Percentiles rank a stretch among this genome's conserved stretches.
Conservation (phyloP, 2,888 invertebrate genomes). For the Frankliniella fusca region DNA sequence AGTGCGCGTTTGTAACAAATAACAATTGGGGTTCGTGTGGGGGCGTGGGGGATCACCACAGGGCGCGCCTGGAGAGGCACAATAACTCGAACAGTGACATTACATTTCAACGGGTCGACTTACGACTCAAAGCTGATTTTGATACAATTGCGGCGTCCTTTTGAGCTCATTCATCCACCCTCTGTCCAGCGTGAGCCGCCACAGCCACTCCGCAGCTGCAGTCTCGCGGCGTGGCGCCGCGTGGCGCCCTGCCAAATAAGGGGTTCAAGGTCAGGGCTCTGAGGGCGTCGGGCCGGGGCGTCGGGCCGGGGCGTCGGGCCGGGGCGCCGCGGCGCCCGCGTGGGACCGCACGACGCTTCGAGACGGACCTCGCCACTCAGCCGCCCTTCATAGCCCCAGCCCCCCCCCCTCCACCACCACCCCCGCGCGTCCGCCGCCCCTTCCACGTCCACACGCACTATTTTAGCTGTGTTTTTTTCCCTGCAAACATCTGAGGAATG, state of each 20-base stretch:
- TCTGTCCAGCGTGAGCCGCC: background rate
- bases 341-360: background rate
- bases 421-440: background rate
- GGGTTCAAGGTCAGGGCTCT: background rate
- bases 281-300: background rate
- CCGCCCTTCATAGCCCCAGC: background rate
- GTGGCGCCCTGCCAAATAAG: background rate
- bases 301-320: background rate
- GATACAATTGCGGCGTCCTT: too few relatives aligned
- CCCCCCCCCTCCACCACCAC: background rate
- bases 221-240: background rate
- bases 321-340: background rate
- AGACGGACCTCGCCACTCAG: background rate
- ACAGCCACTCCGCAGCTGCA: background rate
- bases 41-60: too few relatives aligned
- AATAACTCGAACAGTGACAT: too few relatives aligned
- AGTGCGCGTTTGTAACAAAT: too few relatives aligned
- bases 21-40: too few relatives aligned
- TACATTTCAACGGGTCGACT: too few relatives aligned
- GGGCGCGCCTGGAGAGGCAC: too few relatives aligned
- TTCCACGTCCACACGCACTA: background rate
- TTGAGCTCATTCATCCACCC: too few relatives aligned
- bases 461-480: slow-evolving; percentile 1
- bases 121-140: too few relatives aligned
- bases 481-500: slow-evolving; percentile 18